Conservation (phyloP, 2,888 invertebrate genomes). For the Agapetus fuscipes region DNA sequence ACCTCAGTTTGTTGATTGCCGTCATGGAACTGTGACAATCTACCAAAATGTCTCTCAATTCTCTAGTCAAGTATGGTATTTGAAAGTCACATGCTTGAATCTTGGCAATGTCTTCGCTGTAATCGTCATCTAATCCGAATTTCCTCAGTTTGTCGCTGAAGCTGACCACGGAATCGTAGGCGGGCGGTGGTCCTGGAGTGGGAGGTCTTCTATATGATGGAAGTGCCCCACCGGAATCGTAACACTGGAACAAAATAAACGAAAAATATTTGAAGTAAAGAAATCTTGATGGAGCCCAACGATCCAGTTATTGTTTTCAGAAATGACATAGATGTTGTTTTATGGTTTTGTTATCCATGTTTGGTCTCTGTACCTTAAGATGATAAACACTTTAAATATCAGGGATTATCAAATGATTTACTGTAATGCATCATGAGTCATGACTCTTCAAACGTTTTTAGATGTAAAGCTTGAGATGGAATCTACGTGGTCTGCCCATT, state of each 20-base stretch:
- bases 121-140: slow-evolving; percentile 25
- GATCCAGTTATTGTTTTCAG: no score
- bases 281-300: background rate
- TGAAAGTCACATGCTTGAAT: slow-evolving; percentile 3
- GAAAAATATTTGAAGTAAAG: slow-evolving; percentile 1
- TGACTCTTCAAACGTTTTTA: no score
- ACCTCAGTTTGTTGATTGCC: background rate
- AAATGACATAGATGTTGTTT: no score
- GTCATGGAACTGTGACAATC: background rate
- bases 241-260: slow-evolving; percentile 23
- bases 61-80: slow-evolving; percentile 3
- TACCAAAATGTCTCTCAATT: slow-evolving; percentile 4
- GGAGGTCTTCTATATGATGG: slow-evolving; percentile 24
- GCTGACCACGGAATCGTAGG: slow-evolving; percentile 47
- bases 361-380: no score
- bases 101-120: slow-evolving; percentile 18
- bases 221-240: slow-evolving; percentile 23
- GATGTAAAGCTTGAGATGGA: no score
- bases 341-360: no score
- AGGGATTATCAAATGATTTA: no score
- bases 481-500: no score
- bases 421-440: no score
- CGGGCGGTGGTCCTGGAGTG: slow-evolving; percentile 53
- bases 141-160: slow-evolving; percentile 23
- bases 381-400: no score